Evolutionary conservation across 2,113 vertebrate species (phyloP).

Genomic region (Eclectus roratus): DNA sequence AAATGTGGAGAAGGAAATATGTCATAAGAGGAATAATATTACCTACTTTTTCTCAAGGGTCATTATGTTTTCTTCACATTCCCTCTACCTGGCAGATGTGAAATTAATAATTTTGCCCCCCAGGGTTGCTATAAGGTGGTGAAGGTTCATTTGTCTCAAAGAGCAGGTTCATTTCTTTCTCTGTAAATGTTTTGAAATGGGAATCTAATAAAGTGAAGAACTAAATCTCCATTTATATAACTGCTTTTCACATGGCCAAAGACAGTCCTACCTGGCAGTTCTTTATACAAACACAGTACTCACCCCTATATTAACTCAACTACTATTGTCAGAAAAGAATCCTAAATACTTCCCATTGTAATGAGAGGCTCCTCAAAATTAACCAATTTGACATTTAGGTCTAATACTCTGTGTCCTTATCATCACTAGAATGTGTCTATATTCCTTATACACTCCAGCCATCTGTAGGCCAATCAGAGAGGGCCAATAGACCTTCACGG

Average conservation of each 20-base stretch:
- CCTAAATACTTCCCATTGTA: background rate
- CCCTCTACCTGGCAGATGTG: background rate
- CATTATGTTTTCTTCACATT: constrained; percentile 28
- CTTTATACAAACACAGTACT: background rate
- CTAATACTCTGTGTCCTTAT: background rate
- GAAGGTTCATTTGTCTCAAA: constrained; percentile 37
- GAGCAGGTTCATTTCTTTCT: constrained; percentile 37
- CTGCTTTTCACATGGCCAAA: background rate
- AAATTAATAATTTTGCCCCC: constrained; percentile 45
- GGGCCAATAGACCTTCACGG: background rate
- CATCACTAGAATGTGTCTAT: background rate
- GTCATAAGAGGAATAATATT: background rate
- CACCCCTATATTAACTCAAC: background rate
- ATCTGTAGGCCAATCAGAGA: background rate
- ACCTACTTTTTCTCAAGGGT: constrained; percentile 1
- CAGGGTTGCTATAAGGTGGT: background rate
- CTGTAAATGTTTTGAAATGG: constrained; percentile 48
- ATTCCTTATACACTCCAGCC: background rate
- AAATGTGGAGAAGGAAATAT: background rate
- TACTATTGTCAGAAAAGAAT: background rate
- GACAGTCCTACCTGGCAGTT: background rate
- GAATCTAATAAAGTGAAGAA: constrained; percentile 21
- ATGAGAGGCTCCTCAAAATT: background rate
- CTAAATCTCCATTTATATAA: background rate
- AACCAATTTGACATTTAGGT: background rate